Percentiles rank a stretch among this genome's conserved stretches.
phyloP scores from a whole-genome alignment of 2,797 vertebrate genomes.

The Lagodon rhomboides region DNA sequence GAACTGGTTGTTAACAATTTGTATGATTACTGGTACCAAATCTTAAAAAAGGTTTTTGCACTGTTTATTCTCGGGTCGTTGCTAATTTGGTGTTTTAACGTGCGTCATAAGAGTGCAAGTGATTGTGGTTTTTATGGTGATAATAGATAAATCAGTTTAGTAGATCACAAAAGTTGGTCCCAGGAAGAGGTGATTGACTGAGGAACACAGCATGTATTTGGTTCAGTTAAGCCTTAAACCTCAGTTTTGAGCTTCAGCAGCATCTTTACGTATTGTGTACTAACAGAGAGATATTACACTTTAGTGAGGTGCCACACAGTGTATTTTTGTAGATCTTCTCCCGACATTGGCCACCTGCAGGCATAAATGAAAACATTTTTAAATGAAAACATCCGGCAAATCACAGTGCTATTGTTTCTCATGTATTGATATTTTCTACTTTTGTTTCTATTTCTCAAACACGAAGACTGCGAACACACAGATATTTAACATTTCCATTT shows the following conservation, averaged over 20 bases:
- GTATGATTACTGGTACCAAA: background rate
- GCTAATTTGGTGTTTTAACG: background rate
- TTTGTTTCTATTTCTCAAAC: background rate
- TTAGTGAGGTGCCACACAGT: background rate
- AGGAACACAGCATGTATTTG: background rate
- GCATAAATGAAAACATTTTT: background rate
- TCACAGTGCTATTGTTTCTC: background rate
- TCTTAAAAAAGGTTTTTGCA: background rate
- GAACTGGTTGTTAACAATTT: background rate
- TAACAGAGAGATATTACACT: background rate
- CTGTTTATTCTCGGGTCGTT: background rate
- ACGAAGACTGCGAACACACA: background rate
- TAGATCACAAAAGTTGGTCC: conserved; percentile 9
- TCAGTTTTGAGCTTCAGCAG: too few species aligned
- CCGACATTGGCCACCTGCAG: background rate
- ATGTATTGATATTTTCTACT: too few species aligned
- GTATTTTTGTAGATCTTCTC: background rate
- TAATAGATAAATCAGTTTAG: background rate
- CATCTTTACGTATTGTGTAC: background rate
- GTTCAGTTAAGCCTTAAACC: background rate
- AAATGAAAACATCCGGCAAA: background rate
- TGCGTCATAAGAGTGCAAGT: background rate
- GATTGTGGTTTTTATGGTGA: background rate
- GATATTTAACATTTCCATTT: background rate
- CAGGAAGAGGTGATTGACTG: background rate